Base-by-base conservation (phyloP, 2,888 invertebrate genomes). In the Arge pagana region DNA sequence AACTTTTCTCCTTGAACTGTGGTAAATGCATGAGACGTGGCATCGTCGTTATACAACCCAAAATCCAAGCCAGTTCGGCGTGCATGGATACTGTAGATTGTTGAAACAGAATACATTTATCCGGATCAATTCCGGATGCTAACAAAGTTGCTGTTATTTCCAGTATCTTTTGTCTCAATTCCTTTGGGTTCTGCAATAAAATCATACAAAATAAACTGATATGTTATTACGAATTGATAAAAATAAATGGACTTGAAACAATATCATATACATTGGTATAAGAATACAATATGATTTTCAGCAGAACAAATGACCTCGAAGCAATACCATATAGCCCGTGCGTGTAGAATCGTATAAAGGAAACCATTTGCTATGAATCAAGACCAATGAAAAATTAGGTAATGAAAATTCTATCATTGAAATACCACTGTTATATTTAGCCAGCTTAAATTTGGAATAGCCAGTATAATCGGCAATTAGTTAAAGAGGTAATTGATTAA, bases 1-100 rank as follows among this genome's bases (percentile, higher is more conserved):
- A 83, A 0, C 89, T 86, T 73, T 93, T 93, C 72, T 96, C 94
- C 78, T 90, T 93, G 79, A 87, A 98, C 75, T 97, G 96, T 4
- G 96, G 95, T 66, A 97, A 80, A 70, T 90, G 89, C 1, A 83
- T 81, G 33, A 95, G 80, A 54, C 89, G 78, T 23, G 92, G 86
- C 82, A 93, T 86, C 8, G 94, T 93, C 28, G 89, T 86, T 49
- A 92, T 75, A 68, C 92, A 93, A 8, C 86, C 82, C 31, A 97
- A 82, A 64, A 95, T 84, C 96, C 97, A 97, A 64, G 86, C 84
- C 28, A 98, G 79, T 76, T 95, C 90, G 2, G 91, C 81, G 76
- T 98, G 97, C 60, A 90, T 85, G 33, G 86, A 80, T 31, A 98
- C 90, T 26, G 83, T 79, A 0, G 96, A 96, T 78, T 97, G 97